Evolutionary conservation across 2,113 vertebrate genomes (phyloP).

Genomic region (Taurulus bubalis): DNA sequence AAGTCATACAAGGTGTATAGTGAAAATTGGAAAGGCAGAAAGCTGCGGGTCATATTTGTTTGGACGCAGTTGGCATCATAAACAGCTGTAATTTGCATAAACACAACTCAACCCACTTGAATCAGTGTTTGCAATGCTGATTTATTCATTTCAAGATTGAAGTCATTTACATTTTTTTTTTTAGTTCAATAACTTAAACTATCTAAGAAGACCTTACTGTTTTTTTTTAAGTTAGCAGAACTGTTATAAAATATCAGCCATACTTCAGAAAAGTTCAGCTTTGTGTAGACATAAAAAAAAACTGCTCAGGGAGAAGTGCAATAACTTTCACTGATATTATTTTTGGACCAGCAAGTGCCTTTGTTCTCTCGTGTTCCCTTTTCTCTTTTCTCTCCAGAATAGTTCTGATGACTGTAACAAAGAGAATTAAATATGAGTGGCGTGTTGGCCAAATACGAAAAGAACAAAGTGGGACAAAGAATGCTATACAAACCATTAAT

Average conservation of each 20-base stretch:
- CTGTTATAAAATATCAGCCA: neutral
- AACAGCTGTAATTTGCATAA: neutral
- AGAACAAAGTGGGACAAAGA: slow-evolving; percentile 51
- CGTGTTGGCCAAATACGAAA: slow-evolving; percentile 59
- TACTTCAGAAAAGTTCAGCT: slow-evolving; percentile 27
- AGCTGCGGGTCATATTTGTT: neutral
- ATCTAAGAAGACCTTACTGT: neutral
- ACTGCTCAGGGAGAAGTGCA: slow-evolving; percentile 22
- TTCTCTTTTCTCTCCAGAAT: slow-evolving; percentile 40
- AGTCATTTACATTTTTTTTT: neutral
- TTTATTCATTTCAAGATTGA: slow-evolving; percentile 5
- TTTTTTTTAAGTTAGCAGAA: neutral
- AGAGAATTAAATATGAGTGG: slow-evolving; percentile 70
- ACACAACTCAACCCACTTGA: neutral
- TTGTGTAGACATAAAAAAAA: slow-evolving; percentile 29
- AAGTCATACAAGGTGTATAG: neutral
- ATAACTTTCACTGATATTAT: slow-evolving; percentile 44
- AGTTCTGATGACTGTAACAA: slow-evolving; percentile 53
- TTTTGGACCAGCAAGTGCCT: slow-evolving; percentile 52
- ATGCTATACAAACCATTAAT: slow-evolving; percentile 53
- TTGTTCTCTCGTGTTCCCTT: slow-evolving; percentile 50
- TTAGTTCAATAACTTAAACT: slow-evolving; percentile 8
- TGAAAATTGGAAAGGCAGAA: neutral
- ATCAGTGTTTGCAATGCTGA: neutral
- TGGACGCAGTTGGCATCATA: neutral